Conservation (phyloP, 1,140 invertebrate genomes). For the Centruroides sculpturatus region DNA sequence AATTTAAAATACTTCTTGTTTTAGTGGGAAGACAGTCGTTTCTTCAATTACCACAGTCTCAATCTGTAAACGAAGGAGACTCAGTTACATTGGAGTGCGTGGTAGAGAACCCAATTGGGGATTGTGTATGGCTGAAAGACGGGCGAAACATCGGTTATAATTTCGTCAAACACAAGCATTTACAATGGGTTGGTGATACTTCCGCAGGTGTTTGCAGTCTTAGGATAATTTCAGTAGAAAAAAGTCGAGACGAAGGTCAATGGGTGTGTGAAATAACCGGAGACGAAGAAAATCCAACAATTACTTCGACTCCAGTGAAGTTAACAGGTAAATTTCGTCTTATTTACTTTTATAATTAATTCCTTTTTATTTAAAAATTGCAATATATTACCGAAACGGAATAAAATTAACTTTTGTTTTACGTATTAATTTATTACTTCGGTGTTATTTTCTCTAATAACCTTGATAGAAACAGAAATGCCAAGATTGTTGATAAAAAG, state of each 20-base stretch:
- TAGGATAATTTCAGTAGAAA: not conserved
- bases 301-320: conserved; percentile 8
- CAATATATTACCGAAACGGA: too few relatives aligned
- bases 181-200: conserved; percentile 5
- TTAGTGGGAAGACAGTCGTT: conserved; percentile 10
- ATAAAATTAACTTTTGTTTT: too few relatives aligned
- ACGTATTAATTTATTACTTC: too few relatives aligned
- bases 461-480: too few relatives aligned
- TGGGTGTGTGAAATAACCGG: conserved; percentile 18
- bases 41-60: conserved; percentile 5
- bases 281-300: conserved; percentile 5
- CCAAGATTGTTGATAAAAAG: too few relatives aligned
- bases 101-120: conserved; percentile 8
- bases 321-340: not conserved
- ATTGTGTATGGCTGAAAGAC: conserved; percentile 17
- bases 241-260: conserved; percentile 12
- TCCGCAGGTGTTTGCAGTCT: conserved; percentile 15
- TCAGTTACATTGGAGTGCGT: conserved; percentile 13
- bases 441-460: too few relatives aligned
- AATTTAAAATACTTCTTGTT: not conserved
- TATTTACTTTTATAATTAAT: too few relatives aligned
- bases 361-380: too few relatives aligned
- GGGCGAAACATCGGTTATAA: conserved; percentile 13
- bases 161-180: conserved; percentile 4
- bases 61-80: conserved; percentile 4